Evolutionary conservation across 1,140 invertebrate species (phyloP).

Genomic region (Mya arenaria): DNA sequence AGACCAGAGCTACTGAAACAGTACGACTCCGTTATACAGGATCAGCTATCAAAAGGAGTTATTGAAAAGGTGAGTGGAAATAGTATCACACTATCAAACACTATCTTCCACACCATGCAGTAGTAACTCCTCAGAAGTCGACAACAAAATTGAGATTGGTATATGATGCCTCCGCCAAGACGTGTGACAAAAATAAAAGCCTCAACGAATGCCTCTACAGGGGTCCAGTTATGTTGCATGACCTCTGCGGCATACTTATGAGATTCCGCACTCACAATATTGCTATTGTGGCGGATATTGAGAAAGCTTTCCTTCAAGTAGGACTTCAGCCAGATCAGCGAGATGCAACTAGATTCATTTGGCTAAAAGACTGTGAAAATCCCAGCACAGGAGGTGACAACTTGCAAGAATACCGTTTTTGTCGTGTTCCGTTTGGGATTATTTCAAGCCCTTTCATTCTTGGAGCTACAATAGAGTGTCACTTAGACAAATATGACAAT

Average conservation of each 20-base stretch:
- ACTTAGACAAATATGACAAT: neutral
- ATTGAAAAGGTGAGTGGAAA: conserved; percentile 10
- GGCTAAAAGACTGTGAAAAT: conserved; percentile 5
- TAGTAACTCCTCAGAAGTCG: conserved; percentile 17
- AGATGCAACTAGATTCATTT: neutral
- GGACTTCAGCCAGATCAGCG: neutral
- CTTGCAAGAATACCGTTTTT: conserved; percentile 2
- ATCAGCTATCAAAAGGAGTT: conserved; percentile 28
- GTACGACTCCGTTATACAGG: conserved; percentile 25
- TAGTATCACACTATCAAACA: neutral
- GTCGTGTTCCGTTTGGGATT: neutral
- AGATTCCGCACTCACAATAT: too few relatives aligned
- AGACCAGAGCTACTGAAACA: conserved; percentile 10
- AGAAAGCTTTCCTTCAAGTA: conserved; percentile 10
- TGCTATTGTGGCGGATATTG: too few relatives aligned
- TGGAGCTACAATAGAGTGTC: neutral
- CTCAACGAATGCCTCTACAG: conserved; percentile 32
- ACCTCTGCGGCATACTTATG: too few relatives aligned
- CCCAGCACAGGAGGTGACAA: neutral
- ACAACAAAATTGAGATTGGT: conserved; percentile 33
- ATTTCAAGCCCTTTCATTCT: neutral
- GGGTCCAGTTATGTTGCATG: too few relatives aligned
- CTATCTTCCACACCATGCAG: conserved; percentile 47
- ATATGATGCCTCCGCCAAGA: conserved; percentile 30
- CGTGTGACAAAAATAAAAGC: neutral